Conservation (phyloP, 1,140 invertebrate genomes). For the Drosophila varians region DNA sequence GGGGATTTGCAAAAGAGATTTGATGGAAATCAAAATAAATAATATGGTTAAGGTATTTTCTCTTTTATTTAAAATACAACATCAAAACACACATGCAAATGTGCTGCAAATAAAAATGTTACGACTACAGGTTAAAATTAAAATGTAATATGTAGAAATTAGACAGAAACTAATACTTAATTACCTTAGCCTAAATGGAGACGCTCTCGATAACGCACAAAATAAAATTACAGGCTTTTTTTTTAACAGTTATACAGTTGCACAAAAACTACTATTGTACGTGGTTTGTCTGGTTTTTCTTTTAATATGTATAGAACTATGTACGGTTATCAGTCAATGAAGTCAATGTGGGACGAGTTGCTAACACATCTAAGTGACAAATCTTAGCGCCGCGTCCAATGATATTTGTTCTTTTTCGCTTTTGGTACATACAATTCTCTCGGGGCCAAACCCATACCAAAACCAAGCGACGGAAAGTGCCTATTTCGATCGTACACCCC, state of each 20-base stretch:
- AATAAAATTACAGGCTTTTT: slow-evolving; percentile 42
- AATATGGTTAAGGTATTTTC: slow-evolving; percentile 43
- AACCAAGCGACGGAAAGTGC: neutral
- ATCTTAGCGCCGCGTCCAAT: slow-evolving; percentile 35
- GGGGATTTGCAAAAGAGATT: neutral
- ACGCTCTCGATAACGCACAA: slow-evolving; percentile 33
- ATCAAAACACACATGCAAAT: slow-evolving; percentile 47
- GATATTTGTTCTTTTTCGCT: slow-evolving; percentile 60
- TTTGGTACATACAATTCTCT: slow-evolving; percentile 5
- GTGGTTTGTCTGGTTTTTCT: slow-evolving; percentile 26
- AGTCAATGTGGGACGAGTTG: slow-evolving; percentile 63
- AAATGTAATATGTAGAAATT: slow-evolving; percentile 20
- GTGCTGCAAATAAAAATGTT: slow-evolving; percentile 45
- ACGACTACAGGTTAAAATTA: slow-evolving; percentile 37
- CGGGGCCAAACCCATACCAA: too few species aligned
- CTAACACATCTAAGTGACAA: slow-evolving; percentile 38
- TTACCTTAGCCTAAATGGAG: slow-evolving; percentile 30
- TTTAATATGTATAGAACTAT: slow-evolving; percentile 26
- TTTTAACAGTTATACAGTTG: slow-evolving; percentile 45
- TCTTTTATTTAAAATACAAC: slow-evolving; percentile 73
- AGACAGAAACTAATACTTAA: slow-evolving; percentile 23
- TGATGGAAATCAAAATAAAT: slow-evolving; percentile 19
- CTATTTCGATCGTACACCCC: neutral
- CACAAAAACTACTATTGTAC: slow-evolving; percentile 42
- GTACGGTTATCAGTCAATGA: slow-evolving; percentile 73